phyloP scores from a whole-genome alignment of 2,888 invertebrate species.

The Drosophila vallismaia region DNA sequence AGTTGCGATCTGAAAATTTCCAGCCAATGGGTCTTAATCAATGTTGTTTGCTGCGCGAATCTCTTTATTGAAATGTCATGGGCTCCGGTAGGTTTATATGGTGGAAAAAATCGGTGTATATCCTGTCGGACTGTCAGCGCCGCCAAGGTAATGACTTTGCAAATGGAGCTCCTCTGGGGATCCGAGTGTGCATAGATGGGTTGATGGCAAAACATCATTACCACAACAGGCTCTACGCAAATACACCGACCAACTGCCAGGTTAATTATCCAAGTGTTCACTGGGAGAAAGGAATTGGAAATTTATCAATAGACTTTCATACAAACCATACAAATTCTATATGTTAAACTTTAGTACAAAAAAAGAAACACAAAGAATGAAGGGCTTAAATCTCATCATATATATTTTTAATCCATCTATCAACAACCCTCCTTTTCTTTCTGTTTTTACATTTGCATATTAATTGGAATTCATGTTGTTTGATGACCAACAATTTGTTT shows the following conservation, averaged over 20 bases:
- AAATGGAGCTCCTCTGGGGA: conserved; percentile 18
- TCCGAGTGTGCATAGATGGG: background rate
- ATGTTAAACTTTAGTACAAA: background rate
- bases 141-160: conserved; percentile 39
- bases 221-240: background rate
- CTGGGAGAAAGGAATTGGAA: background rate
- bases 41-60: conserved; percentile 32
- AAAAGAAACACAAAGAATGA: background rate
- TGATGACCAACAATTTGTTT: conserved; percentile 56
- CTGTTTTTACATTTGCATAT: conserved; percentile 59
- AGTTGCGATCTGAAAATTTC: background rate
- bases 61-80: conserved; percentile 46
- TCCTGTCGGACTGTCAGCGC: conserved; percentile 27
- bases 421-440: background rate
- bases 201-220: conserved; percentile 11
- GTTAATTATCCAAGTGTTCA: conserved; percentile 32
- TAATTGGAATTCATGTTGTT: conserved; percentile 61
- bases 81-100: conserved; percentile 38
- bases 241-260: conserved; percentile 10
- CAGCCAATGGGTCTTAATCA: conserved; percentile 36
- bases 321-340: background rate
- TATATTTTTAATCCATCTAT: background rate
- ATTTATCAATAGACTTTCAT: background rate
- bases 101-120: conserved; percentile 14
- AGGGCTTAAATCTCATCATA: background rate